phyloP scores from a whole-genome alignment of 2,113 vertebrate species.

The Callithrix jacchus region DNA sequence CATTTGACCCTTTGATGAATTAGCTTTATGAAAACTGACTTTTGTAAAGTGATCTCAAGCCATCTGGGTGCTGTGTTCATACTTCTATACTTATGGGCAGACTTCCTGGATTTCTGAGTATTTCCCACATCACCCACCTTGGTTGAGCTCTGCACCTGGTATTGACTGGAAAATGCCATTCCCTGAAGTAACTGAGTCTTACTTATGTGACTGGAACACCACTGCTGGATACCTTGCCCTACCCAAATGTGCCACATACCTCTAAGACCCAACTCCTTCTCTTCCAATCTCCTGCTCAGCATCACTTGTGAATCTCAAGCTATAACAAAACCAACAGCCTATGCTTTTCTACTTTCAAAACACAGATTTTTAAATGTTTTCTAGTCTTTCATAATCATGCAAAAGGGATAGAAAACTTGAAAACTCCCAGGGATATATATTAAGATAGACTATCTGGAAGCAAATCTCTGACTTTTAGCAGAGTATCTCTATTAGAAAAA shows the following conservation, averaged over 20 bases:
- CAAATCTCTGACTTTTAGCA: neutral
- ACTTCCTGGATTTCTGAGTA: neutral
- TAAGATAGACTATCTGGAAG: neutral
- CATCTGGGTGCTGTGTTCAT: neutral
- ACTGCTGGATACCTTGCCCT: no score
- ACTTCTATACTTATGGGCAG: neutral
- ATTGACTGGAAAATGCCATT: neutral
- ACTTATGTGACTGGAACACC: neutral
- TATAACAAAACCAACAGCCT: neutral
- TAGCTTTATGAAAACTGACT: neutral
- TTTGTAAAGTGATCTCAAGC: neutral
- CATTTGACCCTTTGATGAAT: neutral
- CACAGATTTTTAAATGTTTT: neutral
- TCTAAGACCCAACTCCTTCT: neutral
- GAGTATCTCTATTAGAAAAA: neutral
- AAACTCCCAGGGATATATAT: neutral
- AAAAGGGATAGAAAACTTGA: neutral
- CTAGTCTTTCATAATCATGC: neutral
- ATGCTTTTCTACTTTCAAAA: neutral
- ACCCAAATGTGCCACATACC: no score
- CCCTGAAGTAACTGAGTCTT: neutral
- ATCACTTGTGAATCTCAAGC: neutral
- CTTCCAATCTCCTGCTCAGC: neutral
- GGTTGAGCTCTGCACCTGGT: neutral
- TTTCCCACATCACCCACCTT: neutral